Base-by-base conservation (phyloP, 2,797 vertebrate genomes). In the Mormyrops boulengeri region DNA sequence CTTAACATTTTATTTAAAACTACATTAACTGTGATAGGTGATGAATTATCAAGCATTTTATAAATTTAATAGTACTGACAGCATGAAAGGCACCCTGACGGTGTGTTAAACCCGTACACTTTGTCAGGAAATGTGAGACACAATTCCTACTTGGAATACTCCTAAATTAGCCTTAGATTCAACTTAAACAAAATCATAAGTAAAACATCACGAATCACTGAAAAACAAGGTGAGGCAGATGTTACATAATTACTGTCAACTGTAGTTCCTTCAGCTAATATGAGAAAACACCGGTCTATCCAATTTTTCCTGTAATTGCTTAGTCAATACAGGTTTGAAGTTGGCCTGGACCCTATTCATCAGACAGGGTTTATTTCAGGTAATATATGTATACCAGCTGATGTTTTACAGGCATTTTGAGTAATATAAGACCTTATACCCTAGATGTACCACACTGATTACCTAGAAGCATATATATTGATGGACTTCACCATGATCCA, bases 41-140 rank as follows among this genome's bases (percentile, higher is more conserved):
- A 94, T 94, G 91, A 92, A 93, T 93, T 93, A 57, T 92, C 91
- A 91, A 91, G 92, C 89, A 88, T 92, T 93, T 93, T 92, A 93
- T 41, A 89, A 89, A 90, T 82, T 90, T 93, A 91, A 93, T 92
- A 89, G 91, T 62, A 87, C 84, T 89, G 89, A 88, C 91, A 88
- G 90, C 90, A 91, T 93, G 92, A 93, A 93, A 93, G 92, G 92
- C 91, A 93, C 92, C 92, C 92, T 93, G 91, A 89, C 91, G 85
- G n/a, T 53, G 88, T 7, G 85, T 82, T 91, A 91, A 92, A 90
- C 85, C 85, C 86, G 87, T 89, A 82, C 60, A 89, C 57, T 60
- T 17, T 26, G 84, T 44, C 41, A 22, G 22, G 41, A 85, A 38
- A 14, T 85, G 17, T 34, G 6, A 69, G 82, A 44, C 19, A 47